Evolutionary conservation across 2,113 vertebrate species (phyloP).

Genomic region (Anguilla rostrata): DNA sequence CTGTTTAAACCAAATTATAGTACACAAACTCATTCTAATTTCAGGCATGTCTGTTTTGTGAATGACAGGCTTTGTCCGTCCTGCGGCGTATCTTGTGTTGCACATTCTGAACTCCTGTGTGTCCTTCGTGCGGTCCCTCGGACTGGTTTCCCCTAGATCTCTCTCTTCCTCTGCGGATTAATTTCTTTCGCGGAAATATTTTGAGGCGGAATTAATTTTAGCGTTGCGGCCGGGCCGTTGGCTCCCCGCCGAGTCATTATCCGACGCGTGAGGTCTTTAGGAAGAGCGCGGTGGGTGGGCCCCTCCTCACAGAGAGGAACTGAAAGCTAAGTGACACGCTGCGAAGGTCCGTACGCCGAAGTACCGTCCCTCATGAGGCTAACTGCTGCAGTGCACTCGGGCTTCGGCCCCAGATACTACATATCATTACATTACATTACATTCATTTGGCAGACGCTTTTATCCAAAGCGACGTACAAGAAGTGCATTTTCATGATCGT

Average conservation of each 20-base stretch:
- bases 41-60: too few relatives aligned
- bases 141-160: neutral
- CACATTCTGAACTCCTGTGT: too few relatives aligned
- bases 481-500: too few relatives aligned
- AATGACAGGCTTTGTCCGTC: neutral
- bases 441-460: too few relatives aligned
- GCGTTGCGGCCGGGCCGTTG: neutral
- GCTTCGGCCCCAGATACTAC: too few relatives aligned
- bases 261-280: neutral
- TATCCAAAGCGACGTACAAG: too few relatives aligned
- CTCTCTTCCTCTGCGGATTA: neutral
- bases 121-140: neutral
- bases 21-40: too few relatives aligned
- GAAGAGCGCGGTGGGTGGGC: neutral
- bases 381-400: neutral
- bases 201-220: neutral
- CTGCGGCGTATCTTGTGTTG: neutral
- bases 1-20: too few relatives aligned
- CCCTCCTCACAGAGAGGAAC: neutral
- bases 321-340: neutral
- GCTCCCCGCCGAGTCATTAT: neutral
- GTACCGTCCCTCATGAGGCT: neutral
- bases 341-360: neutral
- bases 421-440: too few relatives aligned
- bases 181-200: neutral